A percentile compares a stretch with the other conserved stretches of the same genome.
Evolutionary conservation across 2,113 vertebrate genomes (phyloP).

Genomic region (Panthera leo): DNA sequence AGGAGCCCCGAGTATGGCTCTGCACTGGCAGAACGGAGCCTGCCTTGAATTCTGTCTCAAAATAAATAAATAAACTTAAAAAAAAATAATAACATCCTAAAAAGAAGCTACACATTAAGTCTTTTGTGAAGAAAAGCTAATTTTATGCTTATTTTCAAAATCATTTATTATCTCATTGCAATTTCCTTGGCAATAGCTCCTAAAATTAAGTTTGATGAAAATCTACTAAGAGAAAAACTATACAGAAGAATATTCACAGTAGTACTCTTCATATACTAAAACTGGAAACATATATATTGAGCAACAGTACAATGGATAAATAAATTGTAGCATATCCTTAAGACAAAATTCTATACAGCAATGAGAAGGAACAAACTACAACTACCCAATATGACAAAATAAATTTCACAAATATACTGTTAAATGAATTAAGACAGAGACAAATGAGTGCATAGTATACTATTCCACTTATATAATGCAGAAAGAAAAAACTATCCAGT

Average conservation of each 20-base stretch:
- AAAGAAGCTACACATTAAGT: not conserved
- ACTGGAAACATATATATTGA: not conserved
- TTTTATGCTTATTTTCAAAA: conserved; percentile 6
- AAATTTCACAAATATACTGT: not conserved
- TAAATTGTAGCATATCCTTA: not conserved
- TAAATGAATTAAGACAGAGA: not conserved
- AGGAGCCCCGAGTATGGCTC: too few relatives aligned
- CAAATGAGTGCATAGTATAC: not conserved
- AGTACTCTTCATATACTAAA: not conserved
- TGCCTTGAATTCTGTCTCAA: too few relatives aligned
- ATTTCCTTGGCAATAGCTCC: not conserved
- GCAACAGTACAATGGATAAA: not conserved
- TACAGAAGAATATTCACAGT: not conserved
- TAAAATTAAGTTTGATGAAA: not conserved
- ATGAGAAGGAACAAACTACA: not conserved
- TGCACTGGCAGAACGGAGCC: too few relatives aligned
- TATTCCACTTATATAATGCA: not conserved
- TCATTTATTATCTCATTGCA: not conserved
- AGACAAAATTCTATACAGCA: not conserved
- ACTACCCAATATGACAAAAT: not conserved
- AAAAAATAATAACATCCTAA: not conserved
- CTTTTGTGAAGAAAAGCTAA: not conserved
- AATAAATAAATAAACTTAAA: not conserved
- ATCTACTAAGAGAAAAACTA: not conserved
- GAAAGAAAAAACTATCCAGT: not conserved